These are phyloP conservation scores for Nasonia vitripennis DNA, from an alignment of 1,140 invertebrate species.

Conservation along the genomic window DNA sequence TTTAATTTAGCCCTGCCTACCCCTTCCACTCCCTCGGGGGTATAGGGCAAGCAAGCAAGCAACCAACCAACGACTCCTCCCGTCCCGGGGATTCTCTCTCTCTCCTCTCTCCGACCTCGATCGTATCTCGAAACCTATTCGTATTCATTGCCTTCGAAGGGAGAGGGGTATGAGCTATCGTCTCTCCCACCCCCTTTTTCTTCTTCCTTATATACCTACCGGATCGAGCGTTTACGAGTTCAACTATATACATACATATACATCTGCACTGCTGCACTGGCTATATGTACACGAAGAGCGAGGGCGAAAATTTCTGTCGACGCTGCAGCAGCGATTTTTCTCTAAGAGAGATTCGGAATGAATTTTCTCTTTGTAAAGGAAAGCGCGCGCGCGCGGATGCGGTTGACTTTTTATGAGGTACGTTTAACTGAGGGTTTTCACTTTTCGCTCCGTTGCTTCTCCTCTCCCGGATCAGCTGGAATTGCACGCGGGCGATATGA, in stretches of 20 bases:
- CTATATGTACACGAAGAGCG: background rate
- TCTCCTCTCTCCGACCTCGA: constrained; percentile 60
- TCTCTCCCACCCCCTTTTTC: constrained; percentile 22
- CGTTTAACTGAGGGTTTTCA: background rate
- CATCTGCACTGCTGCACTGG: background rate
- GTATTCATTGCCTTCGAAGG: constrained; percentile 74
- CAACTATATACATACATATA: background rate
- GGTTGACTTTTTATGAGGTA: background rate
- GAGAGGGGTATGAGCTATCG: constrained; percentile 62
- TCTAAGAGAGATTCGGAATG: background rate
- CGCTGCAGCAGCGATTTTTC: constrained; percentile 24
- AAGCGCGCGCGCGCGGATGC: background rate
- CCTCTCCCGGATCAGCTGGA: too few relatives aligned
- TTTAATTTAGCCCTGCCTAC: constrained; percentile 74
- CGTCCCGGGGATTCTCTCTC: constrained; percentile 36
- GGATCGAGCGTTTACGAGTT: constrained; percentile 20
- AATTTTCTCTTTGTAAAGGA: constrained; percentile 17
- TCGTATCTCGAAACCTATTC: constrained; percentile 75
- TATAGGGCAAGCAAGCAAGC: too few relatives aligned
- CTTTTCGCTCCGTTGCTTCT: background rate
- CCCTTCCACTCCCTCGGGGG: constrained; percentile 9
- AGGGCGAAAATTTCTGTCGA: constrained; percentile 36
- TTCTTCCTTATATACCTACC: constrained; percentile 13
- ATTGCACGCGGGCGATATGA: too few relatives aligned
- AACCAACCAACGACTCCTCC: constrained; percentile 13